Base-by-base conservation (phyloP, 2,113 vertebrate species). In the Prunella himalayana region DNA sequence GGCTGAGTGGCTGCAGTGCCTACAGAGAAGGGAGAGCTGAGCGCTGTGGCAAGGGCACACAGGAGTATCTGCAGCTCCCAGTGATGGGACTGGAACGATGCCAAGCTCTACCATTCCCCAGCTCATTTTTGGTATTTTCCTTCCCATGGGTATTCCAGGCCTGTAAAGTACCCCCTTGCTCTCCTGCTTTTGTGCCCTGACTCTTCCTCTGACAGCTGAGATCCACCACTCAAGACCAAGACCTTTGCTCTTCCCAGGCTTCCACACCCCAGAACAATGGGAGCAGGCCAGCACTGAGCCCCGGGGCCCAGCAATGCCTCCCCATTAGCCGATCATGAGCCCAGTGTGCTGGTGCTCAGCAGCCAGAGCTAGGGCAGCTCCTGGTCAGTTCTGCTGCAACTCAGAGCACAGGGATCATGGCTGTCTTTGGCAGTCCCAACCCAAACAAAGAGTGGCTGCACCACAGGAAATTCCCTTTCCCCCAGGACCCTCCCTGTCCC, bases 11-110 rank as follows among this genome's bases (percentile, higher is more conserved):
- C 42, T 50, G 27, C 50, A 13, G 14, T 49, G 37, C 12, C 27
- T 28, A 33, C 28, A 45, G 39, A 28, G 14, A 42, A 65, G 50
- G 17, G 44, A 66, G 33, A 44, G 33, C 11, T 64, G 22, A 37
- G 19, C 0, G 1, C 23, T 24, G 10, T 10, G 33, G 37, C 28
- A n/a, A 37, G 23, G 12, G 9, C 28, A 10, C 20, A 45, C 28
- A 45, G 45, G 16, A 59, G 17, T 24, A 17, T 4, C 37, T 57
- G 24, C 37, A 59, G 10, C 15, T 75, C 33, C 23, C 53, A 60
- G 51, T 14, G 28, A 39, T 39, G 33, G 10, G 10, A 17, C 28
- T 45, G 37, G 11, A 42, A 66, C 0, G 0, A n/a, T n/a, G 15
- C 10, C 45, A 75, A 45, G 3, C 9, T 33, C 69, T n/a, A 30